Base-by-base conservation (phyloP, 2,888 invertebrate species). In the Dascillus cervinus region DNA sequence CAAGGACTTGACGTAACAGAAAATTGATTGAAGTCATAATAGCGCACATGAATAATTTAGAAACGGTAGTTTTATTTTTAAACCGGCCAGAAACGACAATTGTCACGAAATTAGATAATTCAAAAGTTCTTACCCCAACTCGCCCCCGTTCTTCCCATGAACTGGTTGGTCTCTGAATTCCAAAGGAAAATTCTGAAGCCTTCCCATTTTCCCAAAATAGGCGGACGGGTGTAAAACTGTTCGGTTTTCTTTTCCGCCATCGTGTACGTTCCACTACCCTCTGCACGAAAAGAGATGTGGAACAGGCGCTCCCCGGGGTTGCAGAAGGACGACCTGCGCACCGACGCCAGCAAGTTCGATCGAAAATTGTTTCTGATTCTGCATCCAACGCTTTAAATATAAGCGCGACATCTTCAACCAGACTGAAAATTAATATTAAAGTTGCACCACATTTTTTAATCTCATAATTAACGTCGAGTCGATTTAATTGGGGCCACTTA, bases 91-190 rank as follows among this genome's bases (percentile, higher is more conserved):
- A 3, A 20, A 4, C 21, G 2, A n/a, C 10, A n/a, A n/a, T n/a
- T n/a, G 8, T 25, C 4, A 25, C 13, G 5, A 13, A 25, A 5
- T 8, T 6, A 13, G 6, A 11, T 11, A 6, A 25, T n/a, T 17
- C 14, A 17, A 17, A 8, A 3, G 3, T 19, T 25, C 90, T 89
- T 64, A 92, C 92, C 89, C 95, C 95, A 95, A 70, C 90, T 91
- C 60, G 81, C 73, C 53, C 86, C 91, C 43, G 90, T 91, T 54
- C 94, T 78, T 53, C 94, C 94, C 53, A 94, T 72, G 65, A 92
- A 81, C 70, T 90, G 88, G 58, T 82, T 81, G 41, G 90, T 91
- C 69, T 92, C 90, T 52, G 86, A 78, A 72, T 95, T 89, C 83
- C 85, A 94, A 49, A 94, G 65, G 73, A 92, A 94, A 58, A 75